A percentile compares a stretch with the other conserved stretches of the same genome.
These are phyloP conservation scores for Bagarius yarrelli DNA, from an alignment of 2,113 vertebrate genomes.

Conservation along the genomic window DNA sequence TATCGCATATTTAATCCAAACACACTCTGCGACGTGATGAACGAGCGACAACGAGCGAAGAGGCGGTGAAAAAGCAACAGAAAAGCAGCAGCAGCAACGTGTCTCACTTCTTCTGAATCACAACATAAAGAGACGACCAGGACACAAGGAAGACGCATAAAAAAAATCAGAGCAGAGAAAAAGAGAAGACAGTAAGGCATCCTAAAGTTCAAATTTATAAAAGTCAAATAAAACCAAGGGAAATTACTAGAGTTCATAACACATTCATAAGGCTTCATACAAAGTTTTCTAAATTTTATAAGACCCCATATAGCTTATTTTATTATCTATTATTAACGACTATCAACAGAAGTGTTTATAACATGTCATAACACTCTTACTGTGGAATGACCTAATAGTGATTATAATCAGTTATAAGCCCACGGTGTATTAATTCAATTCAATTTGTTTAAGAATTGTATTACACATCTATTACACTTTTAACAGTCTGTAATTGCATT, in stretches of 20 bases:
- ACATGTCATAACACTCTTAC: not conserved
- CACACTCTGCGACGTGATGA: conserved; percentile 3
- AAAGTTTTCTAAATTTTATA: not conserved
- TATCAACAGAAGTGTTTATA: not conserved
- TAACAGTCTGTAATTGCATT: too few relatives aligned
- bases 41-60: not conserved
- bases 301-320: not conserved
- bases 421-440: too few relatives aligned
- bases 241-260: not conserved
- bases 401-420: not conserved
- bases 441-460: too few relatives aligned
- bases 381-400: not conserved
- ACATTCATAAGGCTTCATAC: not conserved
- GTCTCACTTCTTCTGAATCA: too few relatives aligned
- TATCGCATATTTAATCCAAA: conserved; percentile 36
- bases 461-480: too few relatives aligned
- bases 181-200: not conserved
- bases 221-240: not conserved
- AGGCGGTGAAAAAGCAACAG: not conserved
- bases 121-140: too few relatives aligned
- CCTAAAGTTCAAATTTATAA: not conserved
- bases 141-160: not conserved
- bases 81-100: too few relatives aligned
- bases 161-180: conserved; percentile 5
- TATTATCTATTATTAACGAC: not conserved